A percentile compares a stretch with the other conserved stretches of the same genome.
phyloP scores from a whole-genome alignment of 2,797 vertebrate genomes.

The Tragopan temminckii region DNA sequence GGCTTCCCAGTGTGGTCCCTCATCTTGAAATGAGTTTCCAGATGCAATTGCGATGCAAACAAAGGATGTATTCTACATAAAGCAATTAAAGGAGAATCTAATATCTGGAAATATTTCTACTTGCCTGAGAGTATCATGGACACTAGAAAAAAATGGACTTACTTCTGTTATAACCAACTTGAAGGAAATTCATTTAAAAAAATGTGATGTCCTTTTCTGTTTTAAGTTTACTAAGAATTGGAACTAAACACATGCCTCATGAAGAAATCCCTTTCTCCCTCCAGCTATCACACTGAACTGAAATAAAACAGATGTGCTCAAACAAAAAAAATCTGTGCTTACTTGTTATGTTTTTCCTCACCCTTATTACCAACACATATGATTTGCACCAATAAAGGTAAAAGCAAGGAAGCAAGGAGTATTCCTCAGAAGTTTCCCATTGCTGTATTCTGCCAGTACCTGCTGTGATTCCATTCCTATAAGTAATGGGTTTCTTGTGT shows the following conservation, averaged over 20 bases:
- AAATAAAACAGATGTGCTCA: slow-evolving; percentile 81
- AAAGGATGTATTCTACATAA: background rate
- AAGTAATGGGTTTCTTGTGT: slow-evolving; percentile 57
- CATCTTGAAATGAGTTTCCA: slow-evolving; percentile 32
- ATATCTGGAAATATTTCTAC: background rate
- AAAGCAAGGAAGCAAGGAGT: slow-evolving; percentile 17
- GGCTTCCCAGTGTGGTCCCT: slow-evolving; percentile 24
- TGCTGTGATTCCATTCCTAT: slow-evolving; percentile 36
- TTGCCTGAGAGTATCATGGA: background rate
- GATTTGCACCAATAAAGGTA: slow-evolving; percentile 32
- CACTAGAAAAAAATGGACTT: background rate
- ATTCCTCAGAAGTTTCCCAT: slow-evolving; percentile 37
- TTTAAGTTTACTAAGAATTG: slow-evolving; percentile 74
- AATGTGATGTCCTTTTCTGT: slow-evolving; percentile 62
- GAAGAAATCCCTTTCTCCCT: slow-evolving; percentile 70
- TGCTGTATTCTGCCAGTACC: slow-evolving; percentile 44
- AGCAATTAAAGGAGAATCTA: background rate
- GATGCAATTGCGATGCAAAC: slow-evolving; percentile 1
- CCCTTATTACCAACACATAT: slow-evolving; percentile 32
- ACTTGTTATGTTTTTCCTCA: slow-evolving; percentile 32
- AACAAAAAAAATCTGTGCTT: slow-evolving; percentile 59
- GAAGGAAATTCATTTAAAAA: slow-evolving; percentile 28
- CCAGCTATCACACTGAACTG: slow-evolving; percentile 68
- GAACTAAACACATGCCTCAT: slow-evolving; percentile 73
- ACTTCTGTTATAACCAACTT: slow-evolving; percentile 28